phyloP scores from a whole-genome alignment of 2,113 vertebrate species.

The Microcebus murinus region DNA sequence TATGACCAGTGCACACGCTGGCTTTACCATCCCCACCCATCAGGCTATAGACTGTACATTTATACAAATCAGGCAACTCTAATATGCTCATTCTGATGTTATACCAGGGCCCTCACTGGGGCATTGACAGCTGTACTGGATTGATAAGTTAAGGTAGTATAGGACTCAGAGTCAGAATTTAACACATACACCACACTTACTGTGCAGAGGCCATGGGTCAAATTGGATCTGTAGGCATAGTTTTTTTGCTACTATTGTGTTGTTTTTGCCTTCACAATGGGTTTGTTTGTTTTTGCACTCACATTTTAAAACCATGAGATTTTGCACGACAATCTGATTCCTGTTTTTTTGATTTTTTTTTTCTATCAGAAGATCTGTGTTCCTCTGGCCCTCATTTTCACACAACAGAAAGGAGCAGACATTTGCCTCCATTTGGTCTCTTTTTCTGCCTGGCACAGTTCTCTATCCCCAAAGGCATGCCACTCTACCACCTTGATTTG shows the following conservation, averaged over 20 bases:
- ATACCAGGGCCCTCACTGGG: not conserved
- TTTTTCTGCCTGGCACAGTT: not conserved
- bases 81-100: not conserved
- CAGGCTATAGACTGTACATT: not conserved
- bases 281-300: not conserved
- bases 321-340: not conserved
- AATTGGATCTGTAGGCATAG: not conserved
- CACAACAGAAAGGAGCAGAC: not conserved
- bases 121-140: not conserved
- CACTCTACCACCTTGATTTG: not conserved
- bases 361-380: not conserved
- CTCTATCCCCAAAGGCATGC: not conserved
- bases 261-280: not conserved
- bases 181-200: not conserved
- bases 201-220: not conserved
- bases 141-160: not conserved
- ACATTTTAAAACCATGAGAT: not conserved
- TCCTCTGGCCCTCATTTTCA: not conserved
- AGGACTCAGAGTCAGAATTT: not conserved
- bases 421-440: not conserved
- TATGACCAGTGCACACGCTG: not conserved
- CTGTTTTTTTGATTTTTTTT: not conserved
- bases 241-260: not conserved
- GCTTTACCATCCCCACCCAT: not conserved
- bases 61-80: not conserved